These are phyloP conservation scores for Steinernema carpocapsae DNA, from an alignment of 2,888 invertebrate genomes.

Conservation along the genomic window DNA sequence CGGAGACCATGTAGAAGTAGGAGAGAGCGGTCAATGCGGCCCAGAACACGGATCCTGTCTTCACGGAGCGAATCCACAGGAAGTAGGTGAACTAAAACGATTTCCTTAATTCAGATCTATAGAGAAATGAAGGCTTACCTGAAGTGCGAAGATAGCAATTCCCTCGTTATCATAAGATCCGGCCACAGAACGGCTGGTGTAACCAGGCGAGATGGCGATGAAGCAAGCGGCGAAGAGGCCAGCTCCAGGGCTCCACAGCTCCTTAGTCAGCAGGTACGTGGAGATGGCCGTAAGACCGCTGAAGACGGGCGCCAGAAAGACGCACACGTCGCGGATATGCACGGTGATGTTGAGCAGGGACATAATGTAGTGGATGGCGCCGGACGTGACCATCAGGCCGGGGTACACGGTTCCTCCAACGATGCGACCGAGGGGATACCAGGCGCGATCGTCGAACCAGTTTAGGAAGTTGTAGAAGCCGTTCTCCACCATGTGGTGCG, in stretches of 20 bases:
- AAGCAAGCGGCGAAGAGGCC: slow-evolving; percentile 98
- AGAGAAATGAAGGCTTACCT: slow-evolving; percentile 40
- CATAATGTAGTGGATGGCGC: slow-evolving; percentile 90
- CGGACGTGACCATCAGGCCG: slow-evolving; percentile 98
- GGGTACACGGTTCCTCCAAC: slow-evolving; percentile 99
- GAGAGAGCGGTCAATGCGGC: slow-evolving; percentile 89
- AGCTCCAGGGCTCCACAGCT: slow-evolving; percentile 93
- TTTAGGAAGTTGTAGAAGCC: slow-evolving; percentile 99
- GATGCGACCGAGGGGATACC: slow-evolving; percentile 97
- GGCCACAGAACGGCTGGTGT: slow-evolving; percentile 97
- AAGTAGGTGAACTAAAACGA: slow-evolving; percentile 85
- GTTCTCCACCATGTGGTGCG: slow-evolving; percentile 98
- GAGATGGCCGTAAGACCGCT: slow-evolving; percentile 97
- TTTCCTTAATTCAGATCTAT: not conserved
- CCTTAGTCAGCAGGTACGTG: slow-evolving; percentile 94
- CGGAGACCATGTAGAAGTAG: slow-evolving; percentile 99
- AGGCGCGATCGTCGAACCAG: slow-evolving; percentile 98
- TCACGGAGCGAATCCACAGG: slow-evolving; percentile 95
- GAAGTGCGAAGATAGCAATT: slow-evolving; percentile 97
- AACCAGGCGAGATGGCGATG: slow-evolving; percentile 96
- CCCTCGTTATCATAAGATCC: slow-evolving; percentile 99
- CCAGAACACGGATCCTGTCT: slow-evolving; percentile 97
- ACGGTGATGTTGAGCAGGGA: slow-evolving; percentile 91
- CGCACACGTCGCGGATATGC: slow-evolving; percentile 92
- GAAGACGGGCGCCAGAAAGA: slow-evolving; percentile 96